Percentiles rank a stretch among this genome's conserved stretches.
phyloP scores from a whole-genome alignment of 2,113 vertebrate species.

The Takifugu flavidus region DNA sequence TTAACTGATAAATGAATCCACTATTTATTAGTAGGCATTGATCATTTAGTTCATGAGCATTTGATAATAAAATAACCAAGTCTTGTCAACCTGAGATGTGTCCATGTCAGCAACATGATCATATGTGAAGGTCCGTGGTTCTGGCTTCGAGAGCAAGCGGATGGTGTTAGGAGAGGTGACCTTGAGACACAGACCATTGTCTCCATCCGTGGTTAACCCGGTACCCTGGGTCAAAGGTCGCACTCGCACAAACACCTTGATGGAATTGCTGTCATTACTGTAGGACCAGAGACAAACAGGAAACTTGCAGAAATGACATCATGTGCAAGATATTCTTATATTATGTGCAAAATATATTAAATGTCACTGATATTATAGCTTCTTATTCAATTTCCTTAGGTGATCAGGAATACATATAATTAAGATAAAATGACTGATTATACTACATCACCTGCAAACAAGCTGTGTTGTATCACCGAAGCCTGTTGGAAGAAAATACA shows the following conservation, averaged over 20 bases:
- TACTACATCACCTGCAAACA: conserved; percentile 48
- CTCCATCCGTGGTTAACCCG: conserved; percentile 71
- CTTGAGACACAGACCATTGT: conserved; percentile 82
- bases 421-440: neutral
- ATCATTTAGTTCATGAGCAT: no score
- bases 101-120: conserved; percentile 90
- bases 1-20: neutral
- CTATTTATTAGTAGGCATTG: no score
- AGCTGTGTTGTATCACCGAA: conserved; percentile 39
- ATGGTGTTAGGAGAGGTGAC: conserved; percentile 84
- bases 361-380: neutral
- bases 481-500: conserved; percentile 40
- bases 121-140: conserved; percentile 89
- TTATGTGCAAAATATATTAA: neutral
- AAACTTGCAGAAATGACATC: neutral
- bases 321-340: no score
- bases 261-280: conserved; percentile 85
- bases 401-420: neutral
- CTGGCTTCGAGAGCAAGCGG: conserved; percentile 88
- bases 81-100: conserved; percentile 82
- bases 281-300: neutral
- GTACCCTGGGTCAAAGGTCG: conserved; percentile 81
- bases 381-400: no score
- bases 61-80: neutral
- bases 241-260: conserved; percentile 91